Evolutionary conservation across 2,888 invertebrate species (phyloP), one percentile per base, ranked within the genome.

Genomic region (Agrotis exclamationis): DNA sequence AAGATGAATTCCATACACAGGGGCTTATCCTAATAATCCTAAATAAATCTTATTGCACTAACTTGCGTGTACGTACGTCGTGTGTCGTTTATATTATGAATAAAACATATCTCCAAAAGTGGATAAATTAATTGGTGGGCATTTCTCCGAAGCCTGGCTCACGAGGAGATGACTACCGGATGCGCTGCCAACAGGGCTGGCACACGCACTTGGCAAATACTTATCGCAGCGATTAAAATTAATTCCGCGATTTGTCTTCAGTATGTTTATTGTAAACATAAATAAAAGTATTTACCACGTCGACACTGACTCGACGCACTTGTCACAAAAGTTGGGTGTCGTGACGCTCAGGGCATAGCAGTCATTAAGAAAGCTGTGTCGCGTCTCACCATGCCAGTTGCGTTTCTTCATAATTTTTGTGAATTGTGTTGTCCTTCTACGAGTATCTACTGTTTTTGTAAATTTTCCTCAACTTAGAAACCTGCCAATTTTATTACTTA

Each of bases 81-180:
- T 83, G 76, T 64, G 68, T 75, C 68, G 68, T 74, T 76, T 65
- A 71, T 77, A 70, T 82, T 73, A 82, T 88, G 91, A 91, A 93
- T 93, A 90, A 93, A 88, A 85, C 90, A 92, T 91, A 83, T 79
- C 83, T 85, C 92, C 91, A 88, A 93, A 93, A 90, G 87, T 89
- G 92, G 93, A 89, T 87, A 89, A 88, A 92, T 91, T 93, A 92
- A 93, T 93, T 93, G 92, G 85, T 86, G 87, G 72, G 82, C 85
- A 88, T 88, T 92, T 92, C 92, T 89, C 85, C 82, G 91, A 89
- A 92, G 86, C 84, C 65, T 74, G 70, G 71, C 75, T 66, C 70
- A 71, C 74, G 80, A 79, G 69, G 74, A 80, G 83, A 76, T 79
- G 79, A 82, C 79, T 83, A 80, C 80, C 83, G 85, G 84, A 83